Conservation (phyloP, 2,797 vertebrate species). For the Gymnodraco acuticeps region DNA sequence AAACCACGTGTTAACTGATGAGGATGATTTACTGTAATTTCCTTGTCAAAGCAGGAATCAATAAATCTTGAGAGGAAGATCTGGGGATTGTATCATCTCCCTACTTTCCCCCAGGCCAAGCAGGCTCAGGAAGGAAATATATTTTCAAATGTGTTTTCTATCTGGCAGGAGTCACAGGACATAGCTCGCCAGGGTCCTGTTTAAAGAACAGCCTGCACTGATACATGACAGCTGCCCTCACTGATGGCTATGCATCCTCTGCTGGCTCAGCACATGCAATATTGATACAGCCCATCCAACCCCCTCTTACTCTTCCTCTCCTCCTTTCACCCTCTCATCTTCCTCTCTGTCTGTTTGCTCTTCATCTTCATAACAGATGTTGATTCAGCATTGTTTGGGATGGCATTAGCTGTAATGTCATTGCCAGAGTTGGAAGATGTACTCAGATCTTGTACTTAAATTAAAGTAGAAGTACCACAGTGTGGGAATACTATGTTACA, state of each 20-base stretch:
- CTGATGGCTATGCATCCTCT: constrained; percentile 73
- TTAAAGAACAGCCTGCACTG: constrained; percentile 61
- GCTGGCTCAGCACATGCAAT: constrained; percentile 74
- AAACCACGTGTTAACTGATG: constrained; percentile 18
- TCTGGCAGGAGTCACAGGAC: constrained; percentile 18
- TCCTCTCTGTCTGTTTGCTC: constrained; percentile 1
- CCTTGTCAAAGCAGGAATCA: not conserved
- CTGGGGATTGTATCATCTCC: not conserved
- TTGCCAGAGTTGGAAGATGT: not conserved
- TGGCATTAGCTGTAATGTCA: constrained; percentile 22
- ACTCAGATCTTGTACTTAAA: no score
- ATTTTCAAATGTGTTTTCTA: constrained; percentile 8
- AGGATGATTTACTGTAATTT: not conserved
- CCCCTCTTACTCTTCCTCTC: constrained; percentile 8
- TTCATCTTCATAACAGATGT: constrained; percentile 18
- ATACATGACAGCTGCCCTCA: no score
- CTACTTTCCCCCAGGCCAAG: not conserved
- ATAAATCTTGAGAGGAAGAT: constrained; percentile 8
- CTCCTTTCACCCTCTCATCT: constrained; percentile 27
- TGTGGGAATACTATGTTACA: no score
- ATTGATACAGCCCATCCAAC: constrained; percentile 62
- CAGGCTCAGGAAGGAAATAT: constrained; percentile 12
- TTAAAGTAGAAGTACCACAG: no score
- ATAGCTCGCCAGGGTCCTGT: constrained; percentile 36
- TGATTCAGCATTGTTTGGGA: constrained; percentile 47